phyloP scores from a whole-genome alignment of 1,140 invertebrate species.

The Drepana arcuata region DNA sequence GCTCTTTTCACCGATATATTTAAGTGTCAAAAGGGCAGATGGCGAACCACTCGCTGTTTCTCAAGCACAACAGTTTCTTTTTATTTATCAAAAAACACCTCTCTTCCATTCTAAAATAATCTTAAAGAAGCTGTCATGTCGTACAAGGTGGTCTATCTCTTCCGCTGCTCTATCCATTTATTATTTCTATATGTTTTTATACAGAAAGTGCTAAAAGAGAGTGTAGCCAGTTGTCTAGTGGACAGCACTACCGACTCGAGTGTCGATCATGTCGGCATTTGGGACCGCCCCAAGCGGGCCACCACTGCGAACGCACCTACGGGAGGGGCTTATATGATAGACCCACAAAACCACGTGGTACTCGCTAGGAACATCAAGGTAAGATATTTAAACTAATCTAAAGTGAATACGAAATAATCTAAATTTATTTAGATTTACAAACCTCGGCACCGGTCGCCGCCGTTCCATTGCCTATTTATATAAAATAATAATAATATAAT shows the following conservation, averaged over 20 bases:
- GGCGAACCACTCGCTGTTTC: too few relatives aligned
- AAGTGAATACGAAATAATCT: too few relatives aligned
- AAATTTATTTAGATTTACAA: too few relatives aligned
- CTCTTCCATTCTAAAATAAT: too few relatives aligned
- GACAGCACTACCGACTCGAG: slow-evolving; percentile 42
- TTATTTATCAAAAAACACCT: too few relatives aligned
- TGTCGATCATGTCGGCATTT: slow-evolving; percentile 66
- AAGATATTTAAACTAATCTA: too few relatives aligned
- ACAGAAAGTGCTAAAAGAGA: slow-evolving; percentile 62
- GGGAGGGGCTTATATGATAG: slow-evolving; percentile 69
- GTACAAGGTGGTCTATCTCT: too few relatives aligned
- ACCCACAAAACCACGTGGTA: slow-evolving; percentile 50
- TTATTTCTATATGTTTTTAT: slow-evolving; percentile 3
- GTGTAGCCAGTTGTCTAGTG: slow-evolving; percentile 59
- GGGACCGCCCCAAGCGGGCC: slow-evolving; percentile 71
- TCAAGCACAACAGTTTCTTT: too few relatives aligned
- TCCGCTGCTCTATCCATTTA: neutral
- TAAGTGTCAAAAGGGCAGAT: too few relatives aligned
- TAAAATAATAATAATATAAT: neutral
- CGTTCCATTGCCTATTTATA: neutral
- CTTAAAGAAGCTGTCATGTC: too few relatives aligned
- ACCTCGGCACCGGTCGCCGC: too few relatives aligned
- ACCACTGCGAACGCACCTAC: slow-evolving; percentile 31
- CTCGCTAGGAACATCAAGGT: slow-evolving; percentile 53
- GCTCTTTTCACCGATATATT: too few relatives aligned